Evolutionary conservation across 1,140 invertebrate genomes (phyloP), one percentile per base, ranked within the genome.

Genomic region (Druon quercuslanigerum): DNA sequence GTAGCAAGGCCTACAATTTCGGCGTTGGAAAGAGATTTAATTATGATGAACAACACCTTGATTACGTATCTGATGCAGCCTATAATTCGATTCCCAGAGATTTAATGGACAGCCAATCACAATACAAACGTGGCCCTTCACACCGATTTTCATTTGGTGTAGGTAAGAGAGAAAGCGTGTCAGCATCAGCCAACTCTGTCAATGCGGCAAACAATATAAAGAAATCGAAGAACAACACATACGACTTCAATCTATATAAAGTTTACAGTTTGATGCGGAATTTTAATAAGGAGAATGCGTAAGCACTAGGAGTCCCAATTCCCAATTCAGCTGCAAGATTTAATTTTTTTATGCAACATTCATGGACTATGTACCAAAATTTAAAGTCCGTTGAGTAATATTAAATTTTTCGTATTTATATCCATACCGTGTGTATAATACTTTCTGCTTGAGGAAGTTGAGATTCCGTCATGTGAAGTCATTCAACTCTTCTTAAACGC

Each of bases 1-100:
- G 93, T 11, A 90, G 91, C 7, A 87, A 82, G 46, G 82, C 85
- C n/a, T 93, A 92, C 78, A 87, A 83, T 14, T 93, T 93, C 78
- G 92, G 91, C 0, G 74, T 93, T 19, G 92, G 92, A 7, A 92
- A 92, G 72, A 87, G 89, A 6, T 66, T 33, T 40, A 66, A 66
- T 40, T 66, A 16, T 33, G 85, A 72, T 57, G 83, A 83, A 19
- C 66, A 77, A 51, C 40, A 14, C 2, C 9, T 46, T 5, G 60
- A 66, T 16, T 66, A 66, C 8, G 33, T 40, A 2, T 66, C 60
- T 40, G 25, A 66, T 66, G 60, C 60, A 46, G 25, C 16, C 13
- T 66, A 66, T 40, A 20, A 66, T n/a, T 14, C 60, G 16, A 40
- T 16, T 33, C 20, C 25, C 20, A 60, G 25, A 14, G 20, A 60